Evolutionary conservation across 2,113 vertebrate species (phyloP).

Genomic region (Salvator merianae): DNA sequence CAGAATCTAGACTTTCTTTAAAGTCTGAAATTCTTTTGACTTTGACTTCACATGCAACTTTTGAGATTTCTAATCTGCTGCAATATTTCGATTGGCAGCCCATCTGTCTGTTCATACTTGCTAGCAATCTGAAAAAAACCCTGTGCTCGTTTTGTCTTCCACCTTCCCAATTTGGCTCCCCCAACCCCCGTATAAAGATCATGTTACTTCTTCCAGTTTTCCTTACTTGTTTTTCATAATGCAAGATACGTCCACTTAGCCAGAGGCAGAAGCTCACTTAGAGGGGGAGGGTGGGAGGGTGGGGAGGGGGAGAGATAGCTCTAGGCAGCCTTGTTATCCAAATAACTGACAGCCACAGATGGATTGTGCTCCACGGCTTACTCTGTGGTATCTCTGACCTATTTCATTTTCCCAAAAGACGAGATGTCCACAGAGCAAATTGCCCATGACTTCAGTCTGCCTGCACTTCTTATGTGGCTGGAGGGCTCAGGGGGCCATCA

Average conservation of each 20-base stretch:
- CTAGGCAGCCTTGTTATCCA: conserved; percentile 38
- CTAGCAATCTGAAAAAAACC: neutral
- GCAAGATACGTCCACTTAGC: neutral
- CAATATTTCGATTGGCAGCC: neutral
- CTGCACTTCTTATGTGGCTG: neutral
- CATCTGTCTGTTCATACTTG: neutral
- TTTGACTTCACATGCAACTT: neutral
- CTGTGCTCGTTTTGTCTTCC: too few relatives aligned
- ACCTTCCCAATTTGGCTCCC: rapidly evolving
- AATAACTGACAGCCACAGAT: conserved; percentile 34
- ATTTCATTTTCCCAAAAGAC: neutral
- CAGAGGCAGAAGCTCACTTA: conserved; percentile 32
- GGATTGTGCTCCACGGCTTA: conserved; percentile 52
- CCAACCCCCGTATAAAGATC: rapidly evolving
- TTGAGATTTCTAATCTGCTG: neutral
- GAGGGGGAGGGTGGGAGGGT: neutral
- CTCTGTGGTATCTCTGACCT: rapidly evolving
- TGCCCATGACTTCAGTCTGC: conserved; percentile 2
- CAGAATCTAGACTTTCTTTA: too few relatives aligned
- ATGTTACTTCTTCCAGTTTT: rapidly evolving
- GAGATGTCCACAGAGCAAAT: conserved; percentile 30
- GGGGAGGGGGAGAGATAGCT: conserved; percentile 15
- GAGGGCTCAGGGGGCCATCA: neutral
- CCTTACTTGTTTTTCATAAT: rapidly evolving
- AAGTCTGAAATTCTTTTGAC: too few relatives aligned